Evolutionary conservation across 1,140 invertebrate species (phyloP).

Genomic region (Magallana angulata): DNA sequence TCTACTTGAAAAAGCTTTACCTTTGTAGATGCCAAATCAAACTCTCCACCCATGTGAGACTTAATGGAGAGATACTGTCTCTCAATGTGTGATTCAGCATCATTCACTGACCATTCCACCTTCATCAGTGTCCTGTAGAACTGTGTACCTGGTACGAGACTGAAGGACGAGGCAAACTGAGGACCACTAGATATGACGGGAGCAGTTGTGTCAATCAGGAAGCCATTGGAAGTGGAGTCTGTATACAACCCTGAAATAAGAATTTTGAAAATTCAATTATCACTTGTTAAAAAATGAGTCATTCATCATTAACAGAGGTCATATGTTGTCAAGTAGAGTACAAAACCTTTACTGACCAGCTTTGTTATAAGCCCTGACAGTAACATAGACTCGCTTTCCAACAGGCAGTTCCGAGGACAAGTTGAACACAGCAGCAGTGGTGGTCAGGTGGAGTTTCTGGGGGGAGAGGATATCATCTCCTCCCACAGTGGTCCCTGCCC

Average conservation of each 20-base stretch:
- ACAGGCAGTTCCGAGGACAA: constrained; percentile 49
- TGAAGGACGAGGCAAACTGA: constrained; percentile 30
- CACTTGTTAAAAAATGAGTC: no score
- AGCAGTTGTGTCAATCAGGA: constrained; percentile 57
- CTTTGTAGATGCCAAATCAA: constrained; percentile 54
- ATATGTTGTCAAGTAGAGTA: no score
- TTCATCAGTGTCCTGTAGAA: constrained; percentile 55
- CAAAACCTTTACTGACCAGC: constrained; percentile 55
- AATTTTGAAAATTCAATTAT: no score
- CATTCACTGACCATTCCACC: constrained; percentile 57
- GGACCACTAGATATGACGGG: constrained; percentile 48
- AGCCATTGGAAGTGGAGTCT: constrained; percentile 61
- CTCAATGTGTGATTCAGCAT: constrained; percentile 59
- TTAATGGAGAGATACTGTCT: constrained; percentile 61
- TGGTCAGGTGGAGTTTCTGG: constrained; percentile 45
- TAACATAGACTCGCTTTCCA: constrained; percentile 60
- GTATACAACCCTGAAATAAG: constrained; percentile 44
- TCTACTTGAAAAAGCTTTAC: constrained; percentile 27
- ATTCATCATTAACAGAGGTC: no score
- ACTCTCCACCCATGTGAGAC: constrained; percentile 57
- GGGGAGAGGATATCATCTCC: constrained; percentile 56
- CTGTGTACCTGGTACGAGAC: constrained; percentile 19
- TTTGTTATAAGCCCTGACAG: constrained; percentile 61
- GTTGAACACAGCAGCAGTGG: constrained; percentile 39
- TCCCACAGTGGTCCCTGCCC: constrained; percentile 60